These are phyloP conservation scores for Listronotus oregonensis DNA, from an alignment of 1,140 invertebrate species.

Conservation along the genomic window DNA sequence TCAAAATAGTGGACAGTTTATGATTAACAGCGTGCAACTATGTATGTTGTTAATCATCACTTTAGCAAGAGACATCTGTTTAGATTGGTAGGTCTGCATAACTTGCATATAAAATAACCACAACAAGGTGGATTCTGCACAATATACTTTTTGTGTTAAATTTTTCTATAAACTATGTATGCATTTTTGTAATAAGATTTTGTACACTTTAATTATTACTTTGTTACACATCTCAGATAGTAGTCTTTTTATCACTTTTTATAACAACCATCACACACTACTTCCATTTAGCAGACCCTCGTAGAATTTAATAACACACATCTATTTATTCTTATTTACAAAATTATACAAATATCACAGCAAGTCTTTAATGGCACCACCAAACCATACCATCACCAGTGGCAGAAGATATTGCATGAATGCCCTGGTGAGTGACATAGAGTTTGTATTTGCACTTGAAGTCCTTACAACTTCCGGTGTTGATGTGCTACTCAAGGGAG, in stretches of 20 bases:
- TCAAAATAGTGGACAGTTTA: too few relatives aligned
- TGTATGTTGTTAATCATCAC: too few relatives aligned
- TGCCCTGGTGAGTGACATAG: constrained; percentile 62
- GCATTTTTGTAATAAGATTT: neutral
- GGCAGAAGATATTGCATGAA: constrained; percentile 76
- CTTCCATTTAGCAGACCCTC: neutral
- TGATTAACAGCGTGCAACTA: too few relatives aligned
- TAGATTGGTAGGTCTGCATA: too few relatives aligned
- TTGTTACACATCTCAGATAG: neutral
- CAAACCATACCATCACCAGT: constrained; percentile 82
- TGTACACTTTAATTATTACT: constrained; percentile 13
- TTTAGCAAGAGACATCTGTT: too few relatives aligned
- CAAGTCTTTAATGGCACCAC: constrained; percentile 77
- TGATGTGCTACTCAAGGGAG: constrained; percentile 30
- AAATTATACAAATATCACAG: constrained; percentile 65
- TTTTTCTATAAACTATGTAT: too few relatives aligned
- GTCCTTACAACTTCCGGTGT: constrained; percentile 37
- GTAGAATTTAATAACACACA: neutral
- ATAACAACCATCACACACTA: constrained; percentile 5
- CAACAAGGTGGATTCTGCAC: too few relatives aligned
- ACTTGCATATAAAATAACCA: too few relatives aligned
- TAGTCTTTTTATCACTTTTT: constrained; percentile 16
- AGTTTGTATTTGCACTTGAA: constrained; percentile 45
- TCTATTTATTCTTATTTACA: constrained; percentile 18
- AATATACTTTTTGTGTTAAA: too few relatives aligned